A percentile compares a stretch with the other conserved stretches of the same genome.
These are phyloP conservation scores for Drosophila nebulosa DNA, from an alignment of 1,140 invertebrate species.

Conservation along the genomic window DNA sequence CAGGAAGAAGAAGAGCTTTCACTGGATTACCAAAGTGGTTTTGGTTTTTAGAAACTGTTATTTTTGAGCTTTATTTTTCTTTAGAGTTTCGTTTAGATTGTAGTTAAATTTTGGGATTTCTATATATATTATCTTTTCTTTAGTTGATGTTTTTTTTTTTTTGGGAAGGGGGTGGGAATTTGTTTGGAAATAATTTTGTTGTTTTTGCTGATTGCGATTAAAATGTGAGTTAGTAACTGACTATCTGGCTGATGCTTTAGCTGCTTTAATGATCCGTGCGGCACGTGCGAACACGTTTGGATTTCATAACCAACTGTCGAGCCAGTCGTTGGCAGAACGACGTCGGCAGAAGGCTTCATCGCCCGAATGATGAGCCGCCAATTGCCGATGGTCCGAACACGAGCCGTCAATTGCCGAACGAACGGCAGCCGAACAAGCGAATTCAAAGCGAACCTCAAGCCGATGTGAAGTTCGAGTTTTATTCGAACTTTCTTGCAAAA, in stretches of 20 bases:
- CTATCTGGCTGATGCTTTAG: conserved; percentile 35
- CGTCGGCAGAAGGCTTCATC: conserved; percentile 12
- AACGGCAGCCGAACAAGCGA: background rate
- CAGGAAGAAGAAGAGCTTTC: background rate
- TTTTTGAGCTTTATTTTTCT: background rate
- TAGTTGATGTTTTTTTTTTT: background rate
- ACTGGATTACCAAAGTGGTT: background rate
- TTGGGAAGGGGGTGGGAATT: too few species aligned
- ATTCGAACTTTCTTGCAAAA: conserved; percentile 41
- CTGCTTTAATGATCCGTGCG: conserved; percentile 72
- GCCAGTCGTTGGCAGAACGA: conserved; percentile 17
- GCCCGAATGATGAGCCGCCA: conserved; percentile 9
- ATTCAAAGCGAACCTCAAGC: background rate
- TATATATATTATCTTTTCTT: background rate
- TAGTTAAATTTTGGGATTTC: background rate
- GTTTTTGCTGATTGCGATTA: conserved; percentile 21
- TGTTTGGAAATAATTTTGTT: background rate
- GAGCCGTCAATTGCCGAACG: background rate
- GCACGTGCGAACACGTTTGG: conserved; percentile 76
- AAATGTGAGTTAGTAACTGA: conserved; percentile 48
- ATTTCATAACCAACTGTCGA: conserved; percentile 78
- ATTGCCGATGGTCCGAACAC: background rate
- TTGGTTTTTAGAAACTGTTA: background rate
- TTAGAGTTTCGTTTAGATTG: too few species aligned
- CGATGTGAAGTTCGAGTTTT: conserved; percentile 24